Base-by-base conservation (phyloP, 64 coral and sea anemone species). In the Orbicella faveolata region DNA sequence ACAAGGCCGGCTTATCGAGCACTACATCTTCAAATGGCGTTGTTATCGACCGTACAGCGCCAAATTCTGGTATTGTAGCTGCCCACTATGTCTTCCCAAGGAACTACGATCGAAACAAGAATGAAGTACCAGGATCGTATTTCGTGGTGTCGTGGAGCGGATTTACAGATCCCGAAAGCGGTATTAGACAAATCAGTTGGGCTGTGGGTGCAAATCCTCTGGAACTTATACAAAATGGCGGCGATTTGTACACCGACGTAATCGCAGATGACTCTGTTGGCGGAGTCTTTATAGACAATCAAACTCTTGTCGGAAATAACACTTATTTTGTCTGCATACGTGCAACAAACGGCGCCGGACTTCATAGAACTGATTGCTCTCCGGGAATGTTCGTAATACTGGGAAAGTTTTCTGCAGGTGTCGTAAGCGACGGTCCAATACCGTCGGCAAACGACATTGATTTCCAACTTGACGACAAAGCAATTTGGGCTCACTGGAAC, bases 261-360 rank as follows among this genome's bases (percentile, higher is more conserved):
- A 57, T 36, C 18, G 34, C 87, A 18, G 74, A 79, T 18, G 87
- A 93, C 39, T 94, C 92, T 3, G 88, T 99, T 14, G 94, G 91
- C 6, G 97, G 94, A 21, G 91, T 93, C 5, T 70, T 95, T 3
- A 93, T 99, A n/a, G 63, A 68, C 9, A 95, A 99, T 78, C 87
- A 90, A 70, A 99, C 97, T 35, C 74, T 99, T 14, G 68, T 51
- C 35, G 84, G 90, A 15, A 93, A 99, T 75, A 76, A 72, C 16
- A 99, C 94, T 25, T 99, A 95, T 54, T 99, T 91, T 54, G 94
- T 96, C 6, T 99, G 97, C 59, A 91, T 99, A 25, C 82, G 97
- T 26, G 94, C 84, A 23, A 99, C 94, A 13, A 99, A 99, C 39
- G 89, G 97, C 6, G 97, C 90, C 57, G 97, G 97, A 1, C 91